Evolutionary conservation across 2,113 vertebrate genomes (phyloP).

Genomic region (Natator depressus): DNA sequence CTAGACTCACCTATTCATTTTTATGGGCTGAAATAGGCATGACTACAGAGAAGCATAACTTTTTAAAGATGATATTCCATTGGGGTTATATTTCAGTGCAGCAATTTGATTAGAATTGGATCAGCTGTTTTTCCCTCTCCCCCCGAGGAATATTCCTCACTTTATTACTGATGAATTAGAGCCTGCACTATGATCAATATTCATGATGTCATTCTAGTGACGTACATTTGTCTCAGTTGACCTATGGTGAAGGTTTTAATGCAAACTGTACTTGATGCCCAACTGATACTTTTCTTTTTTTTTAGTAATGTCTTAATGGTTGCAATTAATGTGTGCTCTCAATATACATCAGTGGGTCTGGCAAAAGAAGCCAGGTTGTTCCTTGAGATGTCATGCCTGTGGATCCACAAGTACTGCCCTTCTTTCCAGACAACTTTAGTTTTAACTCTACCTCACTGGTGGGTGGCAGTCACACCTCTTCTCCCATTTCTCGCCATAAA

Average conservation of each 20-base stretch:
- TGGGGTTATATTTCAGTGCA: neutral
- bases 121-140: constrained; percentile 23
- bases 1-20: neutral
- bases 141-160: neutral
- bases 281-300: neutral
- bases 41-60: constrained; percentile 39
- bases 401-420: neutral
- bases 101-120: constrained; percentile 17
- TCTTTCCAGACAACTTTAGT: neutral
- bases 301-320: neutral
- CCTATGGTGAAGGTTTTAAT: neutral
- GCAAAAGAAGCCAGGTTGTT: neutral
- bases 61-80: constrained; percentile 35
- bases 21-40: neutral
- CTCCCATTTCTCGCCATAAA: neutral
- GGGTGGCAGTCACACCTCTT: neutral
- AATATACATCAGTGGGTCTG: accelerated
- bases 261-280: neutral
- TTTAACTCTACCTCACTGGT: neutral
- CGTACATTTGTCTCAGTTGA: constrained; percentile 2
- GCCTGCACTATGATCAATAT: constrained; percentile 44
- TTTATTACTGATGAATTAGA: constrained; percentile 51
- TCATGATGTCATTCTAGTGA: constrained; percentile 44
- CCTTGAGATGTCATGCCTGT: neutral
- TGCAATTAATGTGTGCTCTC: neutral